These are phyloP conservation scores for Atherinomorus stipes DNA, from an alignment of 2,113 vertebrate genomes.

Conservation along the genomic window DNA sequence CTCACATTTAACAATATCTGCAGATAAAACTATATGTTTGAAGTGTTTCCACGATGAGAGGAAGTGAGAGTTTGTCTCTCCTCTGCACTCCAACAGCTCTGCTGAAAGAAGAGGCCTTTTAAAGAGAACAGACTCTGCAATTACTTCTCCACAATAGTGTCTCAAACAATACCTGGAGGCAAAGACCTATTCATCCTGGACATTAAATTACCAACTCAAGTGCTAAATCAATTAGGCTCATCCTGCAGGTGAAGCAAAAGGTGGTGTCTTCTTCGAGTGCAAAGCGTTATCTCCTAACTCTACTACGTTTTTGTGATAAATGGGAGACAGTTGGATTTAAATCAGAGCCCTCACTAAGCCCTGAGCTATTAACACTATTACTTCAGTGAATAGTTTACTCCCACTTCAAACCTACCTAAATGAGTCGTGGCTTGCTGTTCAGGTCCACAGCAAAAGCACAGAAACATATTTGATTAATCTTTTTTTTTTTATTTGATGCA, in stretches of 20 bases:
- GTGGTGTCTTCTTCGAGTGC: neutral
- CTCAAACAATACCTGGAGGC: constrained; percentile 70
- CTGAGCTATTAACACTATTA: neutral
- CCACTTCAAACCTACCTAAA: neutral
- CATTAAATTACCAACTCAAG: constrained; percentile 66
- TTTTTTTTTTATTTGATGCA: neutral
- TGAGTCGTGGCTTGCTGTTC: constrained; percentile 3
- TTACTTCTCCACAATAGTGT: constrained; percentile 70
- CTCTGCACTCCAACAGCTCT: constrained; percentile 18
- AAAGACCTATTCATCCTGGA: constrained; percentile 66
- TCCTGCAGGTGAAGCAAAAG: constrained; percentile 31
- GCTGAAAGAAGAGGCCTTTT: constrained; percentile 23
- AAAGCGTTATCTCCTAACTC: neutral
- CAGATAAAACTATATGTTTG: neutral
- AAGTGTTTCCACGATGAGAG: constrained; percentile 10
- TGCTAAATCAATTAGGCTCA: constrained; percentile 71
- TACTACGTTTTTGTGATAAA: constrained; percentile 17
- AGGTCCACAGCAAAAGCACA: constrained; percentile 7
- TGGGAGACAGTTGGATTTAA: constrained; percentile 3
- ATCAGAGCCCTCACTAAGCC: neutral
- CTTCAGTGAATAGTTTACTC: neutral
- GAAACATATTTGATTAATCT: constrained; percentile 9
- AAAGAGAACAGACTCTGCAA: constrained; percentile 51
- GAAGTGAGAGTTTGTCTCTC: constrained; percentile 12
- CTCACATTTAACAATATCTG: neutral